These are phyloP conservation scores for Syrmaticus mikado DNA, from an alignment of 2,113 vertebrate species.

Conservation along the genomic window DNA sequence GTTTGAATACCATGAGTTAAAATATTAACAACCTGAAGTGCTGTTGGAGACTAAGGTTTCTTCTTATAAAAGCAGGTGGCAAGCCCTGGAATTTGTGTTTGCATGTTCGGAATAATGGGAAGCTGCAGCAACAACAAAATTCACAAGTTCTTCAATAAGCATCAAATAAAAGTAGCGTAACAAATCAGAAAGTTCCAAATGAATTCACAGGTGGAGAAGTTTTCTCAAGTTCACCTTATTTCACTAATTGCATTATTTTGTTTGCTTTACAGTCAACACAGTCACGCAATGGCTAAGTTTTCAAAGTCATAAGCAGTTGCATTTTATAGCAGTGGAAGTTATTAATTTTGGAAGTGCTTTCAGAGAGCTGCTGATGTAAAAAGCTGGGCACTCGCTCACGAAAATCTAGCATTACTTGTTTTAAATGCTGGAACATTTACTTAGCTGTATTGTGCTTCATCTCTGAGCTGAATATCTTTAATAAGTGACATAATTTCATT, in stretches of 20 bases:
- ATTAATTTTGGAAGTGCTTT: neutral
- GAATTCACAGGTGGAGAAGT: neutral
- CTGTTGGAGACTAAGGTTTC: neutral
- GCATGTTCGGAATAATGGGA: neutral
- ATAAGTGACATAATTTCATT: neutral
- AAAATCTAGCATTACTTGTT: conserved; percentile 20
- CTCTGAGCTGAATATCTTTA: neutral
- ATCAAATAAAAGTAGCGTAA: neutral
- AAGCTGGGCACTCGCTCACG: neutral
- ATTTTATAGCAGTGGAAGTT: neutral
- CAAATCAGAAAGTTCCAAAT: neutral
- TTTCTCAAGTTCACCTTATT: neutral
- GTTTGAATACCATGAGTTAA: neutral
- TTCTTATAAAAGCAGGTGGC: neutral
- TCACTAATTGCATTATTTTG: neutral
- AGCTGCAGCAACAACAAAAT: neutral
- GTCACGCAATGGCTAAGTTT: neutral
- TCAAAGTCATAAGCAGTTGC: neutral
- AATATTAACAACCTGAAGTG: conserved; percentile 28
- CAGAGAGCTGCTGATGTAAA: neutral
- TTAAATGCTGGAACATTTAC: neutral
- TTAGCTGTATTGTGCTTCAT: neutral
- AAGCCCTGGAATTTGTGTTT: neutral
- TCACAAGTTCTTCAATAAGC: neutral
- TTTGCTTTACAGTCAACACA: neutral